Evolutionary conservation across 1,140 invertebrate genomes (phyloP), one percentile per base, ranked within the genome.

Genomic region (Cotesia vestalis): DNA sequence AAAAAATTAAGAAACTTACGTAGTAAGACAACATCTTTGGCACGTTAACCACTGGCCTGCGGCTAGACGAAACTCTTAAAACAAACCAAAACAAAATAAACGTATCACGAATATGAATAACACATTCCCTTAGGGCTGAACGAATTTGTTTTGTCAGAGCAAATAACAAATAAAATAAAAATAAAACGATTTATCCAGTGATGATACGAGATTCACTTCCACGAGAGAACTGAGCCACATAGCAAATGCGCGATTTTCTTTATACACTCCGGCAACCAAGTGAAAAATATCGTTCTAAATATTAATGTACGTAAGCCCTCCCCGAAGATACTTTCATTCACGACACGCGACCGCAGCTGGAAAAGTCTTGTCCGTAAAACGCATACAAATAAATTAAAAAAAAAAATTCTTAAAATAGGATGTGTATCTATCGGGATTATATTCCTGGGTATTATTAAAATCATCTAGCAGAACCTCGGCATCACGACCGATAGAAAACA

Each of bases 281-380:
- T 86, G 85, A 87, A 87, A 87, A 87, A 87, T 87, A 86, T 87
- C 83, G 86, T 87, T 86, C 86, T 87, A 87, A 86, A 87, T 87
- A 87, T 86, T 86, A 86, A 84, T 82, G 79, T 83, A 79, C 40
- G 11, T 76, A 51, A 84, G 77, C 80, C 79, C 77, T 74, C 71
- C 66, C 60, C 64, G 76, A 79, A 73, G 81, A 83, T 85, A 87
- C 86, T 87, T 87, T 87, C 86, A 87, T 87, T 87, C 81, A 82
- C 77, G 81, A 85, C 84, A 86, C 85, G 84, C 86, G 80, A 86
- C 78, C 77, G 69, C 64, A 67, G 78, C 70, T 74, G 85, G 67
- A 77, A 81, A 86, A 85, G 76, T 86, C 36, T 86, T 85, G 84
- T 84, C 85, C 76, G 68, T 20, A 40, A 55, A 46, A 46, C 11